Conservation (phyloP, 2,888 invertebrate species). For the Volucella zonaria region DNA sequence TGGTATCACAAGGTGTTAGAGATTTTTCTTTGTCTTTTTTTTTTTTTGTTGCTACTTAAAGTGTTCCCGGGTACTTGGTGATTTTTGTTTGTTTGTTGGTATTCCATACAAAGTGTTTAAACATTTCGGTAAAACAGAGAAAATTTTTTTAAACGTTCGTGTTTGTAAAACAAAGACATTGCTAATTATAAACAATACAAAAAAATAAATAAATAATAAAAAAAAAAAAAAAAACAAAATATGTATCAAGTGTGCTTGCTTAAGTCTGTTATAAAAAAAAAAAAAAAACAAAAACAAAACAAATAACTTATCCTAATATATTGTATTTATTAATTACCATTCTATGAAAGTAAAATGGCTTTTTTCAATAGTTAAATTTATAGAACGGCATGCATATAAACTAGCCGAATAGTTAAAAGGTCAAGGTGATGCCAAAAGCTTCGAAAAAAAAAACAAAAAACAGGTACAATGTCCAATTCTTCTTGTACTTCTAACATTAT, state of each 20-base stretch:
- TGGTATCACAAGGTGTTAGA: too few relatives aligned
- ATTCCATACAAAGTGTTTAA: too few relatives aligned
- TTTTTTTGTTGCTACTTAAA: too few relatives aligned
- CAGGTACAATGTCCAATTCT: constrained; percentile 1
- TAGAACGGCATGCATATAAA: background rate
- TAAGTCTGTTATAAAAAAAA: constrained; percentile 13
- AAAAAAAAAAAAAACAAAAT: constrained; percentile 9
- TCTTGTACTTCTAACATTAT: constrained; percentile 27
- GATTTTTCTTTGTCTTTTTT: too few relatives aligned
- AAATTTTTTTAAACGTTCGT: background rate
- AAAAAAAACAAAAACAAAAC: background rate
- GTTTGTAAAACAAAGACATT: constrained; percentile 35
- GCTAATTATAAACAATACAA: constrained; percentile 34
- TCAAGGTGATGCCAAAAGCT: background rate
- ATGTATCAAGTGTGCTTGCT: constrained; percentile 49
- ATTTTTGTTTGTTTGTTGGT: too few relatives aligned
- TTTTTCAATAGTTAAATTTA: constrained; percentile 4
- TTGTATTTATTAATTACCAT: constrained; percentile 40
- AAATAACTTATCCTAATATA: constrained; percentile 38
- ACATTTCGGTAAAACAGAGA: background rate
- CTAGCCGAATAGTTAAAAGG: constrained; percentile 8
- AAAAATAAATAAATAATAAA: background rate
- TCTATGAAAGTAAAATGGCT: constrained; percentile 19
- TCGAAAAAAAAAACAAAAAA: too few relatives aligned
- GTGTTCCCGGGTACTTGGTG: too few relatives aligned